Conservation (phyloP, 2,113 vertebrate species). For the Gymnarchus niloticus region DNA sequence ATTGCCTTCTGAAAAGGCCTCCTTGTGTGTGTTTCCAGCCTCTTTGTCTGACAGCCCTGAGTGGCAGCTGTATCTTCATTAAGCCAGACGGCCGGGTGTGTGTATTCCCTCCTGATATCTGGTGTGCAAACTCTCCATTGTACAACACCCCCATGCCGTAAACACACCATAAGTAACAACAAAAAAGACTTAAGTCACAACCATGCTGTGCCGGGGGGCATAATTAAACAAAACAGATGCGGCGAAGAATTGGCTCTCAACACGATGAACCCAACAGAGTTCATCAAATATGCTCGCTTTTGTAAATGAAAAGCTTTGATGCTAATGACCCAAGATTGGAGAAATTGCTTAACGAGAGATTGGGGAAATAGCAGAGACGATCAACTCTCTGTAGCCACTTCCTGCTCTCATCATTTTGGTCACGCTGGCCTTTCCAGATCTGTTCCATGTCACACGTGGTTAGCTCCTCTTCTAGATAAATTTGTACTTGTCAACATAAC, state of each 20-base stretch:
- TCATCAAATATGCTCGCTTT: not conserved
- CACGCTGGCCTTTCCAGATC: not conserved
- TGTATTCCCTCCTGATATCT: not conserved
- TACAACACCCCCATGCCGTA: not conserved
- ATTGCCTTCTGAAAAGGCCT: slow-evolving; percentile 20
- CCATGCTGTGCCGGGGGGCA: not conserved
- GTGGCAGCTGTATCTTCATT: not conserved
- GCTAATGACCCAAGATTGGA: not conserved
- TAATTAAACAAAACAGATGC: not conserved
- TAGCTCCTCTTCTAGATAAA: not conserved
- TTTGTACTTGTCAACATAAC: not conserved
- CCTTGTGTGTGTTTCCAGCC: not conserved
- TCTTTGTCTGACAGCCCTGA: not conserved
- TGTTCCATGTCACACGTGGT: not conserved
- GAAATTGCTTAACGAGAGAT: not conserved
- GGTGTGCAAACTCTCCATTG: not conserved
- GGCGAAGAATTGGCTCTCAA: not conserved
- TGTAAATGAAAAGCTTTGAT: not conserved
- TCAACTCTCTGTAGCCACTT: not conserved
- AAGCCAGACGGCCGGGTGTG: not conserved
- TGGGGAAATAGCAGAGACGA: not conserved
- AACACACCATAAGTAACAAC: not conserved
- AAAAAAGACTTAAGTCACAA: not conserved
- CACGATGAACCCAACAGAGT: not conserved
- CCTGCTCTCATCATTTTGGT: not conserved